Evolutionary conservation across 2,797 vertebrate species (phyloP), one percentile per base, ranked within the genome.

Genomic region (Darevskia mixta): DNA sequence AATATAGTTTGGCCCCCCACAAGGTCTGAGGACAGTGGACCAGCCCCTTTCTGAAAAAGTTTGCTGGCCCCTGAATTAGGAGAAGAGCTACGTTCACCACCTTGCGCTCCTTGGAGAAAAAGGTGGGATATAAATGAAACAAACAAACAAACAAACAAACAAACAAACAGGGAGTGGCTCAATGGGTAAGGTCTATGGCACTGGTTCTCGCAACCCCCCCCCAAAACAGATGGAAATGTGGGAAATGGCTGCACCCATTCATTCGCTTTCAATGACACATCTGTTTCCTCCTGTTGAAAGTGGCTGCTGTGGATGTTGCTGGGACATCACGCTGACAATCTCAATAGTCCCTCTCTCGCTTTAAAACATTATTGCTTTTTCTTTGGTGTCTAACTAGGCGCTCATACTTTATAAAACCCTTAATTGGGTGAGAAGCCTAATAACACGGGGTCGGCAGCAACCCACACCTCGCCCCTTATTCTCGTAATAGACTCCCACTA

Each of bases 401-500:
- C 72, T 73, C 32, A 73, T 73, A 73, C 72, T 73, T 73, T 73
- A 73, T 73, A 73, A 73, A 91, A 32, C 35, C 17, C 43, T 95
- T 79, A 83, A 10, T 10, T 0, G 1, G 88, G n/a, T 80, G 87
- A 86, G 29, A 86, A 35, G 41, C 41, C 87, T 87, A 79, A 85
- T 61, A 81, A 23, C 66, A 71, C 1, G 0, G 2, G 35, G 15
- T 15, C 86, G 77, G 86, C 81, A 86, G 86, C 75, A 35, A 82
- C 49, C 72, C 77, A 89, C 88, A 85, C 87, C 86, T 91, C 87
- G 35, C 82, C 85, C 86, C 87, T 92, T 83, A 38, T 75, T 75
- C 90, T 87, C 69, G 38, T 89, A 94, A 93, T 80, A 80, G 89
- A 92, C 84, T 93, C n/a, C 71, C 67, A 91, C 84, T 77, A 90